Base-by-base conservation (phyloP, 1,140 invertebrate species). In the Drosophila hydei region DNA sequence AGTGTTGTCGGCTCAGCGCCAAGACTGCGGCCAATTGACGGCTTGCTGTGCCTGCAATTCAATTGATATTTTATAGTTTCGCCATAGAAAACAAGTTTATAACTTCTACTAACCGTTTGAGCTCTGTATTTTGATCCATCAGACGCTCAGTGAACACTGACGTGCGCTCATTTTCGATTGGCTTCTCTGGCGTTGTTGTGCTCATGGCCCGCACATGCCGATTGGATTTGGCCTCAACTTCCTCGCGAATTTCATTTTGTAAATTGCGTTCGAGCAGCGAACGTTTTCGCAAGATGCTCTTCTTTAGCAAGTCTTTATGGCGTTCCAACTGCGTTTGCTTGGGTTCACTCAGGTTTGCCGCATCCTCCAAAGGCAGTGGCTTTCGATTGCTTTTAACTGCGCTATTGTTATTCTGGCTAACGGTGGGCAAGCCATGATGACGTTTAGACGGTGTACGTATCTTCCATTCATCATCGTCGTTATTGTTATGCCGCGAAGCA, bases 291-390 rank as follows among this genome's bases (percentile, higher is more conserved):
- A 98, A 93, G 61, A 99, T 98, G 79, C 98, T 97, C 87, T 98
- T 98, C 91, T 98, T 98, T 16, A 99, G 93, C 69, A 96, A 92
- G 91, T 98, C 97, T 89, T 98, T 98, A 69, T 99, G 97, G 72
- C 80, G 78, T 12, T 91, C 75, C 14, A 91, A 36, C 45, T 79
- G 73, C 3, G 63, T 56, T 58, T 89, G 76, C 43, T 70, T 89
- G 2, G 60, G 45, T 9, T 89, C 84, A 7, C 43, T 67, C 0
- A 89, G 54, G 11, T 81, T 67, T 6, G 43, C 50, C 1, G 47
- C 27, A 56, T 80, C 71, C 21, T 79, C 63, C 18, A 58, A 25
- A 8, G 43, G 60, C 56, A 45, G 18, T 19, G 67, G 19, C 43
- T 68, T 75, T n/a, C 77, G 80, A 50, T 51, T 77, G n/a, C 54